phyloP scores from a whole-genome alignment of 2,888 invertebrate species.

The Subacronicta megacephala region DNA sequence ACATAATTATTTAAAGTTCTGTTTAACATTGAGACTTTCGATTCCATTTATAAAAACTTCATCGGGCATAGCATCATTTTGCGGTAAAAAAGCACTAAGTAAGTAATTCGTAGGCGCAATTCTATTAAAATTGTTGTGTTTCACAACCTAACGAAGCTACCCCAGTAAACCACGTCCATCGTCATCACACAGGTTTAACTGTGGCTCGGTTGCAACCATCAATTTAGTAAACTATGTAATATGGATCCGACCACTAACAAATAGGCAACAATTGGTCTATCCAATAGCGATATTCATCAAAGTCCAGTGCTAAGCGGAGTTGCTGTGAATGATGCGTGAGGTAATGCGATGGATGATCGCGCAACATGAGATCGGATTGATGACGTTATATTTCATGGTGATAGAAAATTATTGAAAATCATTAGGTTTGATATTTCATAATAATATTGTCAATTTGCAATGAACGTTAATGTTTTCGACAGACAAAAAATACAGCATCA shows the following conservation, averaged over 20 bases:
- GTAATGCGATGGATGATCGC: slow-evolving; percentile 32
- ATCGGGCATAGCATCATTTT: too few species aligned
- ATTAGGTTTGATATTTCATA: too few species aligned
- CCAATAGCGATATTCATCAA: slow-evolving; percentile 65
- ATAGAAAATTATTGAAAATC: slow-evolving; percentile 2
- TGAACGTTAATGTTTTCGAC: too few species aligned
- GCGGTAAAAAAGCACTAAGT: too few species aligned
- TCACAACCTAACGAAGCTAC: slow-evolving; percentile 43
- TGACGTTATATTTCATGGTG: slow-evolving; percentile 35
- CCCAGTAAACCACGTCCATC: slow-evolving; percentile 58
- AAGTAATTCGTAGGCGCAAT: too few species aligned
- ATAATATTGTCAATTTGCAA: too few species aligned
- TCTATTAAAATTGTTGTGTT: too few species aligned
- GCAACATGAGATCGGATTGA: slow-evolving; percentile 44
- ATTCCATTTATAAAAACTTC: too few species aligned
- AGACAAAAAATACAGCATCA: too few species aligned
- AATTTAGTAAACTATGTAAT: slow-evolving; percentile 69
- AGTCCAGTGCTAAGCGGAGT: slow-evolving; percentile 55
- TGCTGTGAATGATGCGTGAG: slow-evolving; percentile 42
- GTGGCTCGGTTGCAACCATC: slow-evolving; percentile 60
- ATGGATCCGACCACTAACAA: slow-evolving; percentile 68
- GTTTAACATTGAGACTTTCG: too few species aligned
- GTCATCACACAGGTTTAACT: slow-evolving; percentile 55
- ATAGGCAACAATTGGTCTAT: slow-evolving; percentile 69
- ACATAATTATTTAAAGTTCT: too few species aligned